Base-by-base conservation (phyloP, 2,797 vertebrate species). In the Eospalax fontanierii region DNA sequence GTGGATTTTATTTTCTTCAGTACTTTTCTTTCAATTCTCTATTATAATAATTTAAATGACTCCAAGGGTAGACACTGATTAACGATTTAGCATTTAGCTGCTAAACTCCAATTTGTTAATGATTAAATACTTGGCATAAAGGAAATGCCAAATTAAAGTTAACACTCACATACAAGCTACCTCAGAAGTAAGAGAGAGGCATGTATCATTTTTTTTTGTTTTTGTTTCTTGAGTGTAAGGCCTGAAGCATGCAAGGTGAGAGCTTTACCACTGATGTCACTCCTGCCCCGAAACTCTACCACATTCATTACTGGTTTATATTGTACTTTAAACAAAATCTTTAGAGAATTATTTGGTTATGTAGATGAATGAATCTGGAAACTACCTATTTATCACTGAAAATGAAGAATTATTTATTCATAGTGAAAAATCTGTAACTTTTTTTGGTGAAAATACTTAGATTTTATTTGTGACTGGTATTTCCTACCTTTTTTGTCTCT, bases 401-500 rank as follows among this genome's bases (percentile, higher is more conserved):
- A 79, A 87, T 33, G 81, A 94, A 38, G 46, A 92, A 88, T 14
- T 54, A 95, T 43, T 91, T 91, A 91, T 14, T 14, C 5, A 86
- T 87, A 61, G 26, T 89, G 8, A 88, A 84, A 96, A 91, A 80
- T 46, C 7, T 79, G n/a, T 30, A 87, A 18, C 7, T 88, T 94
- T 86, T 88, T 65, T 30, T 86, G 59, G 81, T 90, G 7, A 76
- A 90, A 96, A 75, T 26, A 79, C 3, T 89, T 16, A 79, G 22
- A 84, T 43, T 96, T 95, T 94, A 95, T 71, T 92, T 95, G 40
- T 85, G 46, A 38, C 3, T 85, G 19, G 54, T 70, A 57, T 46
- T 91, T 86, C 97, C 97, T 98, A 99, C 99, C 99, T 98, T 99
- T 99, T 98, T 99, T 99, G 98, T 99, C 99, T 97, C 99, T 98